phyloP scores from a whole-genome alignment of 1,140 invertebrate species.

The Chlorops oryzae region DNA sequence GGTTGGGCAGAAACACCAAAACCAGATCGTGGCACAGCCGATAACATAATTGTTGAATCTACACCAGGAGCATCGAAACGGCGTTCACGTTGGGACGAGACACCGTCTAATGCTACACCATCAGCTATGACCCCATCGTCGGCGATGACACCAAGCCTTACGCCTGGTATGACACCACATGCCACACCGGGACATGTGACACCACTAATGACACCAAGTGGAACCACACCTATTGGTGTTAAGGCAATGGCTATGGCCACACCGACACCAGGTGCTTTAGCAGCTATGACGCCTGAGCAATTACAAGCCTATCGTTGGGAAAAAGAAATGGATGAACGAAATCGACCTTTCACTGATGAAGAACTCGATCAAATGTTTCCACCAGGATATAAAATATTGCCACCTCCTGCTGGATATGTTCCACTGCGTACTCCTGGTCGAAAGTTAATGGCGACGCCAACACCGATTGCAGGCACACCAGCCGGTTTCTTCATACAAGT shows the following conservation, averaged over 20 bases:
- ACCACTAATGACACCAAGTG: conserved; percentile 58
- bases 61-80: conserved; percentile 91
- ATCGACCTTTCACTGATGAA: conserved; percentile 92
- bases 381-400: conserved; percentile 94
- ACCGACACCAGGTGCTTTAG: conserved; percentile 89
- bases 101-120: conserved; percentile 68
- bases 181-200: conserved; percentile 57
- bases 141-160: conserved; percentile 67
- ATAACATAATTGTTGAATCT: conserved; percentile 83
- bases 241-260: conserved; percentile 98
- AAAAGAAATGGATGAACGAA: conserved; percentile 96
- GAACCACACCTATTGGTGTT: conserved; percentile 84
- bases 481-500: conserved; percentile 95
- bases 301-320: conserved; percentile 98
- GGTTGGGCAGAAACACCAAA: conserved; percentile 98
- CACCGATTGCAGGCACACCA: conserved; percentile 87
- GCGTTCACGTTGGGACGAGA: conserved; percentile 95
- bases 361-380: conserved; percentile 97
- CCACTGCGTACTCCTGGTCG: conserved; percentile 95
- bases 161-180: conserved; percentile 62
- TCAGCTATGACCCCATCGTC: conserved; percentile 61
- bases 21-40: conserved; percentile 74
- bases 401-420: conserved; percentile 91
- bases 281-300: conserved; percentile 98
- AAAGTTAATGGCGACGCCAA: conserved; percentile 95